Percentiles rank a stretch among this genome's conserved stretches.
These are phyloP conservation scores for Caretta caretta DNA, from an alignment of 2,113 vertebrate species.

Conservation along the genomic window DNA sequence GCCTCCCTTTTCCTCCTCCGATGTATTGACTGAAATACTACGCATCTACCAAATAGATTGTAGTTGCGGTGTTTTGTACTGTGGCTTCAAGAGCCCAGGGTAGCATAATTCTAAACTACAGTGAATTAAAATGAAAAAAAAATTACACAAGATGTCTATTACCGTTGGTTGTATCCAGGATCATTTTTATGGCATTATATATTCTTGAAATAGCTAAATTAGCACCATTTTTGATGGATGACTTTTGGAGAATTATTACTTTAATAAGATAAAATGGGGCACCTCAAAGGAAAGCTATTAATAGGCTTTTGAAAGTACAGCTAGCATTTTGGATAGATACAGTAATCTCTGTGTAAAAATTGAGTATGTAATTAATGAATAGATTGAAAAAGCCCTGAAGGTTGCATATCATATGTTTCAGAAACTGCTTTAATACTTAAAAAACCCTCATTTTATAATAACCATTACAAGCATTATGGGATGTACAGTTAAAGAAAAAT, in stretches of 20 bases:
- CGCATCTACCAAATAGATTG: background rate
- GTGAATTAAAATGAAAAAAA: background rate
- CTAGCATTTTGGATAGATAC: background rate
- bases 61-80: background rate
- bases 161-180: slow-evolving; percentile 6
- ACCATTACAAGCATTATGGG: background rate
- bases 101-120: background rate
- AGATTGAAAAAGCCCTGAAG: background rate
- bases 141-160: background rate
- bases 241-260: slow-evolving; percentile 24
- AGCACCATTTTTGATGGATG: background rate
- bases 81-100: background rate
- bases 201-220: slow-evolving; percentile 38
- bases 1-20: background rate
- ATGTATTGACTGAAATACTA: background rate
- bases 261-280: slow-evolving; percentile 27
- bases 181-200: background rate
- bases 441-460: background rate
- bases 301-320: slow-evolving; percentile 15
- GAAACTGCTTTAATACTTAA: background rate
- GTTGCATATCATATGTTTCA: background rate
- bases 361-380: background rate
- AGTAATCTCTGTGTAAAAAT: background rate
- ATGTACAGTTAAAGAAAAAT: background rate
- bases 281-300: slow-evolving; percentile 12